phyloP scores from a whole-genome alignment of 2,888 invertebrate genomes.

The Oscheius sp. region DNA sequence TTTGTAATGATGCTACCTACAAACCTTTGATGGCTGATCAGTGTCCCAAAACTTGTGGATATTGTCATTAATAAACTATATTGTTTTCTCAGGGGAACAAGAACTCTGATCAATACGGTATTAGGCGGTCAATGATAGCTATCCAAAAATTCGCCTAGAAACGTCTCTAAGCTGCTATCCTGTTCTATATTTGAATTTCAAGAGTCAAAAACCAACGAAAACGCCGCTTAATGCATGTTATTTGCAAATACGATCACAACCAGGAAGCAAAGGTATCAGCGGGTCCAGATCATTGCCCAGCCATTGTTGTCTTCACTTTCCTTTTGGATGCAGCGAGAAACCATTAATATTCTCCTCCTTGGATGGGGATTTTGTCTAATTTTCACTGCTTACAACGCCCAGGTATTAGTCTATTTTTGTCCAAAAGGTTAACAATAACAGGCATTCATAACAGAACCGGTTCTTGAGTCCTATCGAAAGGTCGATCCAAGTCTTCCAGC shows the following conservation, averaged over 20 bases:
- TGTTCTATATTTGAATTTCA: too few species aligned
- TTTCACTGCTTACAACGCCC: not conserved
- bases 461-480: not conserved
- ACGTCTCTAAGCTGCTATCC: too few species aligned
- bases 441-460: not conserved
- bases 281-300: too few species aligned
- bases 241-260: too few species aligned
- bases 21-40: not conserved
- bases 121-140: too few species aligned
- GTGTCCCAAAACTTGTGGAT: not conserved
- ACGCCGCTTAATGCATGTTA: too few species aligned
- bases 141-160: too few species aligned
- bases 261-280: too few species aligned
- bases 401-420: not conserved
- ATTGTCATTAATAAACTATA: not conserved
- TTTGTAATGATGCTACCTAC: not conserved
- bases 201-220: too few species aligned
- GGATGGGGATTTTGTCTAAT: not conserved
- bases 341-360: not conserved
- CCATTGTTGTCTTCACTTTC: too few species aligned
- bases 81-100: too few species aligned
- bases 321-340: not conserved
- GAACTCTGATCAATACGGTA: too few species aligned
- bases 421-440: not conserved
- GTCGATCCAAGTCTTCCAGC: not conserved